A percentile compares a stretch with the other conserved stretches of the same genome.
Evolutionary conservation across 2,797 vertebrate species (phyloP).

Genomic region (Hozukius guyotensis): DNA sequence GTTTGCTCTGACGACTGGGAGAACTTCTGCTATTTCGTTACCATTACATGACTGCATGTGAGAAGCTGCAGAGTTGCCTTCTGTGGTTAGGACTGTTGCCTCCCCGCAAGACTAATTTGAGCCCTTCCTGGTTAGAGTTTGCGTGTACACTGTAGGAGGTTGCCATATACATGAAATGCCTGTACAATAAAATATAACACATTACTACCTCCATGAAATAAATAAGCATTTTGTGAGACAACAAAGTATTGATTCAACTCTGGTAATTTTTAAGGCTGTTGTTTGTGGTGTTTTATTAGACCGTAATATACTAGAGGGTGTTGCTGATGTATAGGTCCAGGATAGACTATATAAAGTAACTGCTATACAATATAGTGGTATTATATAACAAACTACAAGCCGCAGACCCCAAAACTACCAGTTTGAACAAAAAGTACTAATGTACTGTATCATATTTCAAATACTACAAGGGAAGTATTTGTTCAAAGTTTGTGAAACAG

Average conservation of each 20-base stretch:
- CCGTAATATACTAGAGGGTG: neutral
- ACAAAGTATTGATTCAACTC: neutral
- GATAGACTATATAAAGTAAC: neutral
- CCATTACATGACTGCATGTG: neutral
- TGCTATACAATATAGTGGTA: conserved; percentile 3
- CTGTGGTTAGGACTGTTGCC: neutral
- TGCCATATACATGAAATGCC: neutral
- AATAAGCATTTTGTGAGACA: neutral
- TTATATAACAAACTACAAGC: neutral
- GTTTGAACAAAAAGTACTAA: conserved; percentile 11
- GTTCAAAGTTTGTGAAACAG: neutral
- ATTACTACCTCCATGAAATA: neutral
- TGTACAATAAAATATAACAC: neutral
- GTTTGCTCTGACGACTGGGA: neutral
- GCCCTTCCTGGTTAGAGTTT: neutral
- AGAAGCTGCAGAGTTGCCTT: neutral
- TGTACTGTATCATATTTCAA: neutral
- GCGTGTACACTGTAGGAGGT: neutral
- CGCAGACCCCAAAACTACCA: neutral
- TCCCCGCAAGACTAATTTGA: neutral
- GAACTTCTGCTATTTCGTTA: neutral
- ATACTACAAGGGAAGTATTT: neutral
- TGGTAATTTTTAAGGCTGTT: neutral
- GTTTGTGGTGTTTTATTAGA: neutral
- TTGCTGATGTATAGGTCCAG: neutral